Conservation (phyloP, 2,888 invertebrate species). For the Beris chalybata region DNA sequence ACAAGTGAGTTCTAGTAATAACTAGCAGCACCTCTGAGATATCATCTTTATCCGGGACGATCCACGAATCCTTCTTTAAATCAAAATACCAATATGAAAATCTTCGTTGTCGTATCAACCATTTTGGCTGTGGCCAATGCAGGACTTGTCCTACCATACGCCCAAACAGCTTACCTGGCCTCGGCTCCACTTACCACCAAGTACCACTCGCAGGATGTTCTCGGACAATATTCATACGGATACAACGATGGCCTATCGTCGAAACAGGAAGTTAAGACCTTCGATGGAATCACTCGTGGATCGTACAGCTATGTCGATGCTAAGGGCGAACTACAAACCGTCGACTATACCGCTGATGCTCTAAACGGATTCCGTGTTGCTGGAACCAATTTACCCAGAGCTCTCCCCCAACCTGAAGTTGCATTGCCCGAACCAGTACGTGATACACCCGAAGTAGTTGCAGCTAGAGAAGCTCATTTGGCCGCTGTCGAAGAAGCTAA, state of each 20-base stretch:
- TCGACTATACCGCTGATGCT: slow-evolving; percentile 58
- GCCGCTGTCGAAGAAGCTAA: slow-evolving; percentile 47
- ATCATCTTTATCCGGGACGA: slow-evolving; percentile 1
- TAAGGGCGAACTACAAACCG: slow-evolving; percentile 59
- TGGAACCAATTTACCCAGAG: slow-evolving; percentile 59
- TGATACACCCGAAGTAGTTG: slow-evolving; percentile 47
- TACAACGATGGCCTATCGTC: slow-evolving; percentile 60
- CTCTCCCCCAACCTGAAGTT: slow-evolving; percentile 31
- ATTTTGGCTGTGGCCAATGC: slow-evolving; percentile 43
- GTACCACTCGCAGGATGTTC: slow-evolving; percentile 61
- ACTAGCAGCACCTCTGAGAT: slow-evolving; percentile 45
- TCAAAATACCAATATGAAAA: slow-evolving; percentile 49
- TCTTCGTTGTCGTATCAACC: slow-evolving; percentile 45
- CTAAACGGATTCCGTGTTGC: slow-evolving; percentile 60
- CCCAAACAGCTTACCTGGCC: slow-evolving; percentile 8
- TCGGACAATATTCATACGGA: slow-evolving; percentile 61
- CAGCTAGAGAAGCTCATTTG: slow-evolving; percentile 47
- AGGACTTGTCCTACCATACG: slow-evolving; percentile 1
- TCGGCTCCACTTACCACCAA: slow-evolving; percentile 47
- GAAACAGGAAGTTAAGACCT: slow-evolving; percentile 58
- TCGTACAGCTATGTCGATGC: slow-evolving; percentile 61
- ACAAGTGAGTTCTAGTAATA: slow-evolving; percentile 48
- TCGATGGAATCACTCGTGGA: slow-evolving; percentile 60
- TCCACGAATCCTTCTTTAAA: neutral
- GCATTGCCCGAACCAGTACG: slow-evolving; percentile 42